Evolutionary conservation across 2,888 invertebrate genomes (phyloP).

Genomic region (Pristionchus mayeri): DNA sequence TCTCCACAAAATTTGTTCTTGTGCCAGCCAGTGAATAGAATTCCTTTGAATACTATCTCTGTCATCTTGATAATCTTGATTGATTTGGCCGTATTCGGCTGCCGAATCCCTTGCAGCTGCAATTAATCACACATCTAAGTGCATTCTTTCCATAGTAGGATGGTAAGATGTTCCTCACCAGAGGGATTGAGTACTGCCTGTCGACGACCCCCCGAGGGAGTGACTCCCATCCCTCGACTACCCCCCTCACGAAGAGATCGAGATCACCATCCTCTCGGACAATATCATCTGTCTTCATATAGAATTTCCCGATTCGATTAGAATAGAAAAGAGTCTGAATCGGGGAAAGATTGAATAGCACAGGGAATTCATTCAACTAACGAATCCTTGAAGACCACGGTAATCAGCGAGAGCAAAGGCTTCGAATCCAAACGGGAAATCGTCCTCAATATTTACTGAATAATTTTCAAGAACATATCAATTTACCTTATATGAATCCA

Average conservation of each 20-base stretch:
- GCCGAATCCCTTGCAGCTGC: neutral
- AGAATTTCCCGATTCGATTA: constrained; percentile 11
- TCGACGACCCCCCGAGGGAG: no score
- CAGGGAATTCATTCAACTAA: neutral
- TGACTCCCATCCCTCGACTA: neutral
- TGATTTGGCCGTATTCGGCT: neutral
- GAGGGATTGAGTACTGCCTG: neutral
- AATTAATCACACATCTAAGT: neutral
- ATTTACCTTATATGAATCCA: no score
- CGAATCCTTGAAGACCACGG: neutral
- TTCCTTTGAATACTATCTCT: constrained; percentile 13
- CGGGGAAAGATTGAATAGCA: neutral
- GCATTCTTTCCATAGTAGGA: neutral
- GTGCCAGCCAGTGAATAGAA: neutral
- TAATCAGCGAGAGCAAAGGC: neutral
- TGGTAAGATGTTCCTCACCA: neutral
- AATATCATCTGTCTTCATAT: neutral
- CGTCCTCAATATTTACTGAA: no score
- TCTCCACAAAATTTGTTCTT: neutral
- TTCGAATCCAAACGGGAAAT: neutral
- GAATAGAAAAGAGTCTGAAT: constrained; percentile 20
- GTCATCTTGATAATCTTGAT: constrained; percentile 8
- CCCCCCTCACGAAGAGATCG: neutral
- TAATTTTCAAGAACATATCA: no score
- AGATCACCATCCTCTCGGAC: neutral